Evolutionary conservation across 2,888 invertebrate genomes (phyloP), one percentile per base, ranked within the genome.

Genomic region (Mesorhabditis sp.): DNA sequence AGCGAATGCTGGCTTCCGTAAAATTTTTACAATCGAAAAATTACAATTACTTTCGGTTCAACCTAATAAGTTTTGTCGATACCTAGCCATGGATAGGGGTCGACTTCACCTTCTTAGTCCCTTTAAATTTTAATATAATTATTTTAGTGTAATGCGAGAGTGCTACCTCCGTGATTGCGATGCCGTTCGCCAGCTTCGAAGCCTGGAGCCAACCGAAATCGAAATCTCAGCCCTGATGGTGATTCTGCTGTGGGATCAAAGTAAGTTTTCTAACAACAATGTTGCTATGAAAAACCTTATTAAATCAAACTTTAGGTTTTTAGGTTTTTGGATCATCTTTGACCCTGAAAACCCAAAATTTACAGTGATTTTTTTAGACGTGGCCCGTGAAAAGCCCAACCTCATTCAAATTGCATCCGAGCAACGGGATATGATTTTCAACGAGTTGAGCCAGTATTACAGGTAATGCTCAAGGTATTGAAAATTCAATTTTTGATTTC

Each of bases 231-330:
- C 10, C 7, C n/a, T 50, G 58, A 13, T 50, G 58, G 58, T 10
- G 58, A 50, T 50, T 50, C 58, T 50, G 58, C 58, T 50, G n/a
- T 50, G 58, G 58, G 58, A 50, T 50, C 58, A 50, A 50, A 50
- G 58, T 50, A 13, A 10, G 58, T 50, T 50, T 50, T 13, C 7
- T 2, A 50, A 28, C 1, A 28, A 28, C 28, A 28, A 28, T 28
- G 1, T 28, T 28, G 2, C 28, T 28, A 28, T 28, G 28, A 28
- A 28, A 28, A 28, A 28, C 2, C 28, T 28, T 28, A 28, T 28
- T 28, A 28, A 28, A 28, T 28, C 2, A 28, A 1, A 28, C 28
- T 28, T 28, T 28, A 28, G 28, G 28, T 28, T 28, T 50, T 50
- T 50, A 50, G n/a, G n/a, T 50, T n/a, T 50, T n/a, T 1, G n/a